A percentile compares a stretch with the other conserved stretches of the same genome.
phyloP scores from a whole-genome alignment of 2,113 vertebrate species.

The Pagrus major region DNA sequence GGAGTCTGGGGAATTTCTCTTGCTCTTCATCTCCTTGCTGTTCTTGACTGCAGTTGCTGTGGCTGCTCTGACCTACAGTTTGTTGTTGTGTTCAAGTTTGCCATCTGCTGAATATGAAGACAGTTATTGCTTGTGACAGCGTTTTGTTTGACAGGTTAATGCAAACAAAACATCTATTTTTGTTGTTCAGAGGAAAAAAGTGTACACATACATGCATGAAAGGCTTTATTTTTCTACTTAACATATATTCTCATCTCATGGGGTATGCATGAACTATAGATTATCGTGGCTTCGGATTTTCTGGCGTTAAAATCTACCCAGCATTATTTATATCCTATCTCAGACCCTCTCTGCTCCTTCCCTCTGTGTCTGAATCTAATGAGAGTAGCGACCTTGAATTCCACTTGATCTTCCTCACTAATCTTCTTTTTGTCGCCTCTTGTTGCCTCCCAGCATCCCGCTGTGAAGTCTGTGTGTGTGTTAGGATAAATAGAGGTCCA shows the following conservation, averaged over 20 bases:
- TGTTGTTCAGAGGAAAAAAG: not conserved
- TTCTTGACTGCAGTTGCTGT: too few species aligned
- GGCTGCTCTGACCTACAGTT: too few species aligned
- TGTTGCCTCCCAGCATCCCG: not conserved
- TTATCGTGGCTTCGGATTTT: not conserved
- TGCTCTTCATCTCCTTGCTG: too few species aligned
- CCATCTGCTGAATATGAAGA: too few species aligned
- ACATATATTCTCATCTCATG: not conserved
- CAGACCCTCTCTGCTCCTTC: not conserved
- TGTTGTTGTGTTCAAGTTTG: too few species aligned
- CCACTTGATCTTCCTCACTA: slow-evolving; percentile 10
- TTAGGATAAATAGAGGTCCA: not conserved
- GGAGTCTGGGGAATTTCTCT: too few species aligned
- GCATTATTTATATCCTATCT: not conserved
- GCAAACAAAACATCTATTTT: not conserved
- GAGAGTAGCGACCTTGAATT: slow-evolving; percentile 34
- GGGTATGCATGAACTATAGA: not conserved
- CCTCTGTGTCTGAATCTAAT: slow-evolving; percentile 2
- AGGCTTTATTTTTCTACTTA: not conserved
- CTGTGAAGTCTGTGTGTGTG: slow-evolving; percentile 6
- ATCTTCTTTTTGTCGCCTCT: slow-evolving; percentile 35
- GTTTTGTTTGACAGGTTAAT: not conserved
- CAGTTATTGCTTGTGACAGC: not conserved
- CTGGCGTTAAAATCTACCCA: not conserved
- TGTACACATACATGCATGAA: too few species aligned